Percentiles rank a stretch among this genome's conserved stretches.
These are phyloP conservation scores for Thalassoma bifasciatum DNA, from an alignment of 2,113 vertebrate species.

Conservation along the genomic window DNA sequence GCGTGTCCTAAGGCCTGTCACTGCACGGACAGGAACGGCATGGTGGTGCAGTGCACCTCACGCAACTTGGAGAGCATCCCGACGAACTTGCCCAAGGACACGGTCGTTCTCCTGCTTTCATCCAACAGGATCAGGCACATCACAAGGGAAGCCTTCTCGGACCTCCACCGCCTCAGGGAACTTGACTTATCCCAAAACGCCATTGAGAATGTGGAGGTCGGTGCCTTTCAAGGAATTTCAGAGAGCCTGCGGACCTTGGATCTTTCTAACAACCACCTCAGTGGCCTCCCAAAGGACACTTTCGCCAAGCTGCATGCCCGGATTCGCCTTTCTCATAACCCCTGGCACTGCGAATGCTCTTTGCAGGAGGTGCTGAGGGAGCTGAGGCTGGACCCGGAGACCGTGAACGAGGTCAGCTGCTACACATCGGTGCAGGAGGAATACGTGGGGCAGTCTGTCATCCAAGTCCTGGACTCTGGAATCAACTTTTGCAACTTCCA, in stretches of 20 bases:
- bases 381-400: slow-evolving; percentile 85
- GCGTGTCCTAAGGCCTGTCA: slow-evolving; percentile 87
- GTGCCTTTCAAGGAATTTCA: slow-evolving; percentile 85
- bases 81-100: slow-evolving; percentile 83
- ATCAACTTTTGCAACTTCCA: slow-evolving; percentile 88
- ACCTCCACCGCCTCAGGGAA: slow-evolving; percentile 86
- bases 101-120: slow-evolving; percentile 86
- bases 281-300: slow-evolving; percentile 87
- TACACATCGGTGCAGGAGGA: slow-evolving; percentile 85
- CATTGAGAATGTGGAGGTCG: slow-evolving; percentile 85
- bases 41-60: slow-evolving; percentile 86
- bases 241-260: slow-evolving; percentile 85
- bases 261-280: slow-evolving; percentile 89
- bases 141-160: slow-evolving; percentile 85
- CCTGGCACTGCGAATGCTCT: slow-evolving; percentile 91
- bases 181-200: slow-evolving; percentile 88
- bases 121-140: slow-evolving; percentile 87
- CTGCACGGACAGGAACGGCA: slow-evolving; percentile 82
- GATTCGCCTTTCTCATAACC: slow-evolving; percentile 88
- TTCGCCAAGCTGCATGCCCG: slow-evolving; percentile 85
- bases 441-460: slow-evolving; percentile 85
- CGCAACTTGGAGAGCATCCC: slow-evolving; percentile 86
- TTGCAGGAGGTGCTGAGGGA: slow-evolving; percentile 89
- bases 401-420: slow-evolving; percentile 87
- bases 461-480: slow-evolving; percentile 87